Conservation (phyloP, 2,113 vertebrate genomes). For the Morone saxatilis region DNA sequence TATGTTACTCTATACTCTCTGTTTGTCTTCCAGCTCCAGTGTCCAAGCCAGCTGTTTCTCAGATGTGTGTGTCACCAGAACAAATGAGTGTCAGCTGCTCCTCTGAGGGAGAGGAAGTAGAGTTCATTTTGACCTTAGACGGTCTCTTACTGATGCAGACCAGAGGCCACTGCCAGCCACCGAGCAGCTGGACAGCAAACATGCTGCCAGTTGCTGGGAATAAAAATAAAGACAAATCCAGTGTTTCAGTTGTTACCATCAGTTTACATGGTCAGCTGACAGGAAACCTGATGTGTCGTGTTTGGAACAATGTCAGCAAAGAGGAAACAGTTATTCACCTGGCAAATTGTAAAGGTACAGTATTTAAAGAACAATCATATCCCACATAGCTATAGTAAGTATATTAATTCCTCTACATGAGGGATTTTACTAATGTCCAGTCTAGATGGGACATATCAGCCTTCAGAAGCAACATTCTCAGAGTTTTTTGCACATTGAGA, state of each 20-base stretch:
- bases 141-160: not conserved
- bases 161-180: not conserved
- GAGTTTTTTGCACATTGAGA: no score
- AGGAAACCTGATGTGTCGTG: slow-evolving; percentile 48
- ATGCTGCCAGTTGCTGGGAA: no score
- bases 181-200: no score
- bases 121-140: slow-evolving; percentile 38
- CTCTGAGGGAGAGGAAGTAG: slow-evolving; percentile 26
- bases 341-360: slow-evolving; percentile 43
- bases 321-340: slow-evolving; percentile 13
- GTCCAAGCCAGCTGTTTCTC: slow-evolving; percentile 47
- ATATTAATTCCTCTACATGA: no score
- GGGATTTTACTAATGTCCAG: no score
- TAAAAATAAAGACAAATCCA: not conserved
- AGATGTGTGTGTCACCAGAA: slow-evolving; percentile 53
- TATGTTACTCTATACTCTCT: no score
- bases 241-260: not conserved
- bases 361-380: not conserved
- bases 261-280: slow-evolving; percentile 14
- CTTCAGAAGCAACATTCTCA: no score
- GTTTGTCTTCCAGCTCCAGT: slow-evolving; percentile 41
- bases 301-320: slow-evolving; percentile 45
- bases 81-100: slow-evolving; percentile 46
- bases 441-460: no score
- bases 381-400: no score